Evolutionary conservation across 1,140 invertebrate species (phyloP), one percentile per base, ranked within the genome.

Genomic region (Oncopeltus fasciatus): DNA sequence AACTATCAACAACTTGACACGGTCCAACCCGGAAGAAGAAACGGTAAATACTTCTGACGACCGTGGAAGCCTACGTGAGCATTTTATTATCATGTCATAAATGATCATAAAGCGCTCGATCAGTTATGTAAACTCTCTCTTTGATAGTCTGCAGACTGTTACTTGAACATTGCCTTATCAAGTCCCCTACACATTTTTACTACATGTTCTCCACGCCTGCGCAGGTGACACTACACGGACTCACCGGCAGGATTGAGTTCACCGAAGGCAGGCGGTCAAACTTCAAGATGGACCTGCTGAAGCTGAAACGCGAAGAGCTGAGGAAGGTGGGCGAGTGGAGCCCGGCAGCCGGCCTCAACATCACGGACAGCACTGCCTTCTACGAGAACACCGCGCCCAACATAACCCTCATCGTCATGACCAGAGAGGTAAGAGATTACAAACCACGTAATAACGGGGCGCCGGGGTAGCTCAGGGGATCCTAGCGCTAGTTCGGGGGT

Each of bases 181-280:
- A n/a, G n/a, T n/a, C n/a, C n/a, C n/a, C n/a, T n/a, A n/a, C n/a
- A n/a, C n/a, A n/a, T n/a, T n/a, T n/a, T n/a, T n/a, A n/a, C n/a
- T n/a, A n/a, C n/a, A n/a, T n/a, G n/a, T n/a, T n/a, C n/a, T n/a
- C n/a, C n/a, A n/a, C n/a, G n/a, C n/a, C n/a, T n/a, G n/a, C n/a
- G n/a, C 76, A 92, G 89, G 83, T 84, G 58, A 80, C 81, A 65
- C 79, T 88, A 49, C 80, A 86, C 67, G 93, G 93, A 0, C 74
- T 96, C 47, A 94, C 92, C 0, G 94, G 94, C 4, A 84, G 82
- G 33, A 84, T 97, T 51, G 81, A 90, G 64, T 95, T 97, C 75
- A 83, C 83, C 64, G 84, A 90, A 70, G 92, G 91, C 0, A 82
- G 82, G 63, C 76, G 93, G 56, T 85, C 79, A 26, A 86, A 88